A percentile compares a stretch with the other conserved stretches of the same genome.
These are phyloP conservation scores for Anarrhichthys ocellatus DNA, from an alignment of 2,113 vertebrate species.

Conservation along the genomic window DNA sequence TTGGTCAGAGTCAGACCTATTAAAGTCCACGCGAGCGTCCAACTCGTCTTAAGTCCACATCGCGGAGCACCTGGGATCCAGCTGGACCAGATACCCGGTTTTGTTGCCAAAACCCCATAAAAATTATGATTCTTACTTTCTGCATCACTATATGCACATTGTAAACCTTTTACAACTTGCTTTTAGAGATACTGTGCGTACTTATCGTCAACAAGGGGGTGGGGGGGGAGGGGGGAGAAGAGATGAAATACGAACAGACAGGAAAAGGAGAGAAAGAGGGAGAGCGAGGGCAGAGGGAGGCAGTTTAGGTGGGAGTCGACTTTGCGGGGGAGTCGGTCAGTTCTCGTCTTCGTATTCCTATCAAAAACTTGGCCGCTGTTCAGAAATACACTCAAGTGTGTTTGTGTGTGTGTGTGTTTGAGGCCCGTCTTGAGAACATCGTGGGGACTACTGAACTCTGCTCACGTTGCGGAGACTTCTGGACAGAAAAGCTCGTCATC, in stretches of 20 bases:
- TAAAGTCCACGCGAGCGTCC: background rate
- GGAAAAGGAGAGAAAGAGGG: constrained; percentile 11
- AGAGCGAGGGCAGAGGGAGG: constrained; percentile 36
- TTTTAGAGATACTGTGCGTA: background rate
- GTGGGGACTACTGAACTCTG: background rate
- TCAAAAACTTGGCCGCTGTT: constrained; percentile 62
- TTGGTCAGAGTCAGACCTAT: background rate
- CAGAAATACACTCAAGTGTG: constrained; percentile 53
- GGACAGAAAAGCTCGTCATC: background rate
- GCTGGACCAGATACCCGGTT: background rate
- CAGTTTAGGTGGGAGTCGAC: constrained; percentile 48
- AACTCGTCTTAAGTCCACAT: background rate
- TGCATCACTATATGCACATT: background rate
- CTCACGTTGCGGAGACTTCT: background rate
- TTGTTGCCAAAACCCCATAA: background rate
- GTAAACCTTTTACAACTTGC: background rate
- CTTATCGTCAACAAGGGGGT: background rate
- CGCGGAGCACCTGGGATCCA: background rate
- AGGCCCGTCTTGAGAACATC: constrained; percentile 13
- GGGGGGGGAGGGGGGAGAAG: no score
- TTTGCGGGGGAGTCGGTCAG: constrained; percentile 65
- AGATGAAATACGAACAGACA: background rate
- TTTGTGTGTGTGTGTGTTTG: background rate
- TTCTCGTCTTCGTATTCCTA: constrained; percentile 42
- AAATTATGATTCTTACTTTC: background rate